Base-by-base conservation (phyloP, 2,113 vertebrate species). In the Falcunculus frontatus region DNA sequence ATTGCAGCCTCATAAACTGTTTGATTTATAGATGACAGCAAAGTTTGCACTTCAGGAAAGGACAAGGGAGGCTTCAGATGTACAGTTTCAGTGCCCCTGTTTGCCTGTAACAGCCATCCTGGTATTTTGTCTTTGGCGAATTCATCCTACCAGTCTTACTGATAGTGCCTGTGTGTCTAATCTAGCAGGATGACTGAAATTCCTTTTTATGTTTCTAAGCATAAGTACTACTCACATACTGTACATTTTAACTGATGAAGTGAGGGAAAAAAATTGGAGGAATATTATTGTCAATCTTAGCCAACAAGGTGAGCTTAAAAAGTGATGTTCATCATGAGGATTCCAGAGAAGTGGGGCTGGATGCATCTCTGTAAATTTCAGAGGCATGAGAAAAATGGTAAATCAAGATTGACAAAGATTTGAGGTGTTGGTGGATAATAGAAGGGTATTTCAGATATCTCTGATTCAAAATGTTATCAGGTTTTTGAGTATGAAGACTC, bases 21-120 rank as follows among this genome's bases (percentile, higher is more conserved):
- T 95, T 99, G 98, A 99, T 98, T 98, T 98, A 98, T 98, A 93
- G 97, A 95, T 97, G 98, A 97, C 97, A 97, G 97, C 95, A 95
- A 98, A 97, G 93, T 97, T 97, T 98, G 97, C 96, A 93, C 97
- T 98, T 97, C 4, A 46, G 73, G 64, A 95, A 77, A 97, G 95
- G 95, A 94, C 94, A 85, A 12, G 11, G 65, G 89, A 94, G 89
- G 93, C 90, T 96, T 91, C 84, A 60, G 50, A 70, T 92, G 57
- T 78, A 49, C 42, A 41, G 33, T 95, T 96, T 91, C 93, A 47
- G 21, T 87, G 85, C 49, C 56, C 22, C 57, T 53, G 35, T 88
- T 89, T 93, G 62, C 49, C 55, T 80, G 21, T 26, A 10, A 42
- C 39, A 39, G 17, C 47, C 11, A 4, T 29, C 35, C 47, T 57